Conservation (phyloP, 2,797 vertebrate species). For the Discoglossus pictus region DNA sequence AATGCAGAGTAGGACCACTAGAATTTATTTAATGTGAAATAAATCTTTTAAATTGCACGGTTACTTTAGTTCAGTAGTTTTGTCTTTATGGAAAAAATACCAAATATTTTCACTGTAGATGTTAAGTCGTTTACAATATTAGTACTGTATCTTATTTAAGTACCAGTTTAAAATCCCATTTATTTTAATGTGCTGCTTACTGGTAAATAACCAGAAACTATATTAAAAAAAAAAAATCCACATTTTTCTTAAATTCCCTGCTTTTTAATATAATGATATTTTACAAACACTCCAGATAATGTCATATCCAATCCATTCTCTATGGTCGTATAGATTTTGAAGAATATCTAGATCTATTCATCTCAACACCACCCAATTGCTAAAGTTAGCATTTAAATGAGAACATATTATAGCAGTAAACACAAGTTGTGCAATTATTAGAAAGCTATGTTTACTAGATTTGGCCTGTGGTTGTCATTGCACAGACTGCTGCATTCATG, state of each 20-base stretch:
- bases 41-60: constrained; percentile 24
- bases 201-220: not conserved
- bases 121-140: constrained; percentile 26
- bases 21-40: constrained; percentile 45
- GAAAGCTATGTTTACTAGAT: constrained; percentile 12
- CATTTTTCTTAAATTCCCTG: no score
- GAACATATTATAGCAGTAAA: not conserved
- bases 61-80: constrained; percentile 30
- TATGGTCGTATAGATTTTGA: no score
- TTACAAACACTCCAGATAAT: no score
- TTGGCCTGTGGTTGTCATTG: constrained; percentile 14
- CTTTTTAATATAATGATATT: no score
- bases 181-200: not conserved
- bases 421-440: not conserved
- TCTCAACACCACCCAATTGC: not conserved
- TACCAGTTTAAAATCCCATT: not conserved
- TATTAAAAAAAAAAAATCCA: no score
- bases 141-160: constrained; percentile 30
- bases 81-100: not conserved
- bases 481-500: constrained; percentile 35
- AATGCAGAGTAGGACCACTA: constrained; percentile 42
- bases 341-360: not conserved
- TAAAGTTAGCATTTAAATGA: not conserved
- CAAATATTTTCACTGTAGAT: constrained; percentile 11
- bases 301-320: no score